Evolutionary conservation across 2,113 vertebrate genomes (phyloP), one percentile per base, ranked within the genome.

Genomic region (Nibea albiflora): DNA sequence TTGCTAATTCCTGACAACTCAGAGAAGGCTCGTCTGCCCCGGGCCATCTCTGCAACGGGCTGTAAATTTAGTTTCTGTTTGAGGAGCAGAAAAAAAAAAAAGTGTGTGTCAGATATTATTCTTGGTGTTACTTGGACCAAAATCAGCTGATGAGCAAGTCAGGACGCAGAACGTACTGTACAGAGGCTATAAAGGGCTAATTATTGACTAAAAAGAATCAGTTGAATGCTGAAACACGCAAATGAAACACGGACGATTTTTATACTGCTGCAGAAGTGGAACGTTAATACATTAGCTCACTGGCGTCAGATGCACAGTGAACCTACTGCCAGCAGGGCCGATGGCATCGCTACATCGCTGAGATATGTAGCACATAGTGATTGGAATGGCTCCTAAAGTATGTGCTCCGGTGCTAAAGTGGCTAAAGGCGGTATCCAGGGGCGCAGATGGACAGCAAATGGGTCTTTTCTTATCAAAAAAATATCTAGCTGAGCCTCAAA

Each of bases 391-490:
- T 61, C 22, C 22, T 28, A 24, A 76, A 81, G 39, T 47, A 52
- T 72, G 47, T 52, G 66, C 46, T 52, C 56, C 44, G 28, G 42
- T 83, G 79, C 73, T 76, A 86, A 76, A 42, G n/a, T 61, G 24
- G 65, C 58, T 73, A 67, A 76, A 63, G 47, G 42, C 16, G 50
- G 44, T 79, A 73, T 68, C 61, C 28, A 73, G 58, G 61, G 61
- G 86, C 73, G 73, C 6, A 46, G 24, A 56, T 15, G 31, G 52
- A 76, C 39, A 70, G 52, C 46, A 78, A 85, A 88, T 66, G 71
- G 60, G 22, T 26, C 24, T 53, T 11, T 14, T 49, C 52, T 82
- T 70, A 57, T 74, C 50, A 46, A 31, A 3, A 20, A 35, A 6
- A 74, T 50, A 22, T 52, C 12, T n/a, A 60, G 64, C 15, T 17